Percentiles rank a stretch among this genome's conserved stretches.
These are phyloP conservation scores for Scaptomyza montana DNA, from an alignment of 1,140 invertebrate species.

Conservation along the genomic window DNA sequence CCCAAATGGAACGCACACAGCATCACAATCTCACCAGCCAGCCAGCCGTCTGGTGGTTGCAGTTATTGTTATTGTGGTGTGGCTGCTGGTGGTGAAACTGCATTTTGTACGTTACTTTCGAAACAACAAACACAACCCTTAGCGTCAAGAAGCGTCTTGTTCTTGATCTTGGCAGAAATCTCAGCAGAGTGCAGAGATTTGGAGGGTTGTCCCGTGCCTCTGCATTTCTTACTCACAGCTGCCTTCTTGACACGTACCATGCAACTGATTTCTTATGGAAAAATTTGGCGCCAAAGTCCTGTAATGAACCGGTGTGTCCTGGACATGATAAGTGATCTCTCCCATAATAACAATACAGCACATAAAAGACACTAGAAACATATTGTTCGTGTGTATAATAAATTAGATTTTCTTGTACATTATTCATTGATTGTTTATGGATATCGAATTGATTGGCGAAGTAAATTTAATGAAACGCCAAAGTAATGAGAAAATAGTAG, in stretches of 20 bases:
- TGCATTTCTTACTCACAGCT: slow-evolving; percentile 25
- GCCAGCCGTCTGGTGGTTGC: slow-evolving; percentile 20
- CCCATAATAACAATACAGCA: neutral
- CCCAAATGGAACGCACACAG: slow-evolving; percentile 54
- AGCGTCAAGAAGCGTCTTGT: slow-evolving; percentile 43
- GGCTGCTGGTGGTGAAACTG: slow-evolving; percentile 49
- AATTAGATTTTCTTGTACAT: neutral
- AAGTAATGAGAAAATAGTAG: no score
- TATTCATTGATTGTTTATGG: neutral
- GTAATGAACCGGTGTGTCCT: slow-evolving; percentile 51
- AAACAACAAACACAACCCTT: slow-evolving; percentile 46
- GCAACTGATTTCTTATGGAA: slow-evolving; percentile 29
- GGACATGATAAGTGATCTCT: slow-evolving; percentile 22
- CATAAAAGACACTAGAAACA: neutral
- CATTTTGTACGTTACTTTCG: slow-evolving; percentile 66
- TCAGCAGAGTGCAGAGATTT: slow-evolving; percentile 26
- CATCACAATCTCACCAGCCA: slow-evolving; percentile 64
- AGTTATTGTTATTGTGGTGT: slow-evolving; percentile 22
- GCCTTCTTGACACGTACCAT: slow-evolving; percentile 54
- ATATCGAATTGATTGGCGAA: no score
- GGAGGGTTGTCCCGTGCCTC: slow-evolving; percentile 48
- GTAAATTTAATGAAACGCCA: no score
- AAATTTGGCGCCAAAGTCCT: slow-evolving; percentile 48
- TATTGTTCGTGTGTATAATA: neutral
- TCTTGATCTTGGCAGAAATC: slow-evolving; percentile 50